Conservation (phyloP, 2,113 vertebrate species). For the Platichthys stellatus region DNA sequence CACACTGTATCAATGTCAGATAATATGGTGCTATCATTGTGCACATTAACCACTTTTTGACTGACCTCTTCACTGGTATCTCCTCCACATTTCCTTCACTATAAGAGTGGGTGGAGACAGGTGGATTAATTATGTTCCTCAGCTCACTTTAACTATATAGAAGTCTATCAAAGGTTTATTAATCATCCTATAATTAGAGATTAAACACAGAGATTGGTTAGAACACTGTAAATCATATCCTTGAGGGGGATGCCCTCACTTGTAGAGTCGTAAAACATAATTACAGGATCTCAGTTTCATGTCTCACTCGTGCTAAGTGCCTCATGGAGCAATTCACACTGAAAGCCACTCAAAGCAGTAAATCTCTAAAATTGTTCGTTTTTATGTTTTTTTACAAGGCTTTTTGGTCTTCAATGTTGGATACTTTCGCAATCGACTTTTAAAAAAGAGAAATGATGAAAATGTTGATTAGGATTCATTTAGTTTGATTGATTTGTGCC, state of each 20-base stretch:
- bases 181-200: slow-evolving; percentile 70
- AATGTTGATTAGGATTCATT: too few relatives aligned
- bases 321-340: slow-evolving; percentile 3
- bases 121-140: slow-evolving; percentile 63
- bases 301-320: slow-evolving; percentile 37
- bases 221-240: slow-evolving; percentile 56
- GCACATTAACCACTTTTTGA: slow-evolving; percentile 34
- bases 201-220: slow-evolving; percentile 66
- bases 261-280: slow-evolving; percentile 47
- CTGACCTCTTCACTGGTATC: slow-evolving; percentile 53
- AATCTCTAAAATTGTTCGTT: slow-evolving; percentile 10
- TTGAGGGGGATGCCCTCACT: slow-evolving; percentile 31
- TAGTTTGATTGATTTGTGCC: background rate
- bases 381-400: background rate
- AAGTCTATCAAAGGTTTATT: slow-evolving; percentile 56
- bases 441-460: background rate
- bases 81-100: slow-evolving; percentile 50
- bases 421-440: background rate
- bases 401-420: background rate
- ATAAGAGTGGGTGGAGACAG: slow-evolving; percentile 30
- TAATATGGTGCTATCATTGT: background rate
- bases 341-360: slow-evolving; percentile 15
- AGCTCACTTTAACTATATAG: slow-evolving; percentile 48
- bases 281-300: slow-evolving; percentile 44
- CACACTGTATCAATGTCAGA: slow-evolving; percentile 3